These are phyloP conservation scores for Bombus confusus DNA, from an alignment of 1,140 invertebrate genomes.

Conservation along the genomic window DNA sequence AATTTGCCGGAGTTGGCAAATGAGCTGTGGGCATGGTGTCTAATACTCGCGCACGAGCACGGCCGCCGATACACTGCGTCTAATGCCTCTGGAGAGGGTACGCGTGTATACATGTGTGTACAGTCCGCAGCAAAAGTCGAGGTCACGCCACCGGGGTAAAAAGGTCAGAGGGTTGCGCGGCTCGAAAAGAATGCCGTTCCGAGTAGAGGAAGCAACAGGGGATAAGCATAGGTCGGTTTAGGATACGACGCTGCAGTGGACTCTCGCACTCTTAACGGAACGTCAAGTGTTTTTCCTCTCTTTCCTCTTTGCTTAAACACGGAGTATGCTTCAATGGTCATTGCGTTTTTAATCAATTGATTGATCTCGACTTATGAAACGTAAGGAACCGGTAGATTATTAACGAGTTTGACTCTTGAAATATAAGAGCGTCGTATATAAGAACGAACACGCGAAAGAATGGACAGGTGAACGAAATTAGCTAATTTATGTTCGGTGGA, in stretches of 20 bases:
- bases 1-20: conserved; percentile 81
- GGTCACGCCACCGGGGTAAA: conserved; percentile 10
- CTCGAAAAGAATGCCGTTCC: conserved; percentile 1
- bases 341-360: not conserved
- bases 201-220: conserved; percentile 26
- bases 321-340: too few relatives aligned
- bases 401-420: not conserved
- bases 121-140: conserved; percentile 63
- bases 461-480: not conserved
- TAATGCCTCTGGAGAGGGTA: conserved; percentile 74
- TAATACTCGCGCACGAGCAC: conserved; percentile 69
- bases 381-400: not conserved
- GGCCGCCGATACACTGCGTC: conserved; percentile 72
- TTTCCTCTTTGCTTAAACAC: not conserved
- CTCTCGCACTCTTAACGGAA: not conserved
- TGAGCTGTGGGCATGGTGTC: conserved; percentile 80
- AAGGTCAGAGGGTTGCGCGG: conserved; percentile 24
- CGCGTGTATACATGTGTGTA: conserved; percentile 54
- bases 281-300: not conserved
- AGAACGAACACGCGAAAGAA: not conserved
- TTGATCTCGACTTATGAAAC: not conserved
- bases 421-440: not conserved
- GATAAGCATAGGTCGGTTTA: too few relatives aligned
- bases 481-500: not conserved
- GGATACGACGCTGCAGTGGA: too few relatives aligned